These are phyloP conservation scores for Eumerus sabulonum DNA, from an alignment of 2,888 invertebrate genomes.

Conservation along the genomic window DNA sequence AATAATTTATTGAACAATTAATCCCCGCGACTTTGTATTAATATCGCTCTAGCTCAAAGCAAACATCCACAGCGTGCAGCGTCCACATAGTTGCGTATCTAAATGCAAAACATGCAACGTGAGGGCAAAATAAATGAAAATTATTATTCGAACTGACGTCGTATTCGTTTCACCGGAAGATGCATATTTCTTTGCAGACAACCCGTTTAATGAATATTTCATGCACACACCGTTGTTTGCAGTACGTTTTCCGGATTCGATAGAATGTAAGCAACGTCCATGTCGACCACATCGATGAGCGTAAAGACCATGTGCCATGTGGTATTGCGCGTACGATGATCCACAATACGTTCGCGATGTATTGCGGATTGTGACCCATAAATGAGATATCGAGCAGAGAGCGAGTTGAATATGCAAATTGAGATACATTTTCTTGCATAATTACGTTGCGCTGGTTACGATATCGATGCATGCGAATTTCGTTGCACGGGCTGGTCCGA, in stretches of 20 bases:
- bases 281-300: too few species aligned
- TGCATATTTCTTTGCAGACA: slow-evolving; percentile 26
- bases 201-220: slow-evolving; percentile 26
- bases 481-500: too few species aligned
- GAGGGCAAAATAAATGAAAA: slow-evolving; percentile 22
- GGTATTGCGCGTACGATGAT: too few species aligned
- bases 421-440: not conserved
- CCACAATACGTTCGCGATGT: not conserved
- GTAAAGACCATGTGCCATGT: too few species aligned
- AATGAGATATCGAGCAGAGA: slow-evolving; percentile 27
- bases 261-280: too few species aligned
- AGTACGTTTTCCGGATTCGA: too few species aligned
- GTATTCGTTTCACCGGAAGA: slow-evolving; percentile 15
- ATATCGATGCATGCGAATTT: too few species aligned
- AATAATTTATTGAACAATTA: slow-evolving; percentile 62
- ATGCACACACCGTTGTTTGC: not conserved
- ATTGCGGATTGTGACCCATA: slow-evolving; percentile 32
- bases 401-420: slow-evolving; percentile 28
- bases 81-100: too few species aligned
- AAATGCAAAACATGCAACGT: not conserved
- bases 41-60: slow-evolving; percentile 44
- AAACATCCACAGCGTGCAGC: slow-evolving; percentile 16
- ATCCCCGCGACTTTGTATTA: slow-evolving; percentile 37
- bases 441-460: slow-evolving; percentile 16
- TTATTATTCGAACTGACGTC: not conserved